These are phyloP conservation scores for Tanypteryx hageni DNA, from an alignment of 2,888 invertebrate genomes.

Conservation along the genomic window DNA sequence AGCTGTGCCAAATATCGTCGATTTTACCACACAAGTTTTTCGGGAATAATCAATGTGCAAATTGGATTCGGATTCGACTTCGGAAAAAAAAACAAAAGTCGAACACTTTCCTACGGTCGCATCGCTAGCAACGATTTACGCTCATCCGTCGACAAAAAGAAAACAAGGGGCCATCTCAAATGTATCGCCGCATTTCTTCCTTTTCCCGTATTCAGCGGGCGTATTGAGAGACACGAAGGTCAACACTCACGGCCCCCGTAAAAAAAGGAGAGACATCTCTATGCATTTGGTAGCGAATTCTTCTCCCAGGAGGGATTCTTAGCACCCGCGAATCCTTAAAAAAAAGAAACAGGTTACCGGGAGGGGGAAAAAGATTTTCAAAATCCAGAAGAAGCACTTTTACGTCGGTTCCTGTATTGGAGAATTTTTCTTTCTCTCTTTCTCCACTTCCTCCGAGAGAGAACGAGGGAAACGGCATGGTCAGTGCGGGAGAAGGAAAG, in stretches of 20 bases:
- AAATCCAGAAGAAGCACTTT: too few species aligned
- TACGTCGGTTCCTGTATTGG: too few species aligned
- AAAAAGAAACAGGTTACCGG: not conserved
- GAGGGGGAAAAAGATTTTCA: too few species aligned
- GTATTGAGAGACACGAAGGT: not conserved
- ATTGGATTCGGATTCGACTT: too few species aligned
- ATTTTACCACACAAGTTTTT: too few species aligned
- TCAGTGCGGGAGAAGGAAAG: too few species aligned
- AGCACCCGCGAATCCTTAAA: not conserved
- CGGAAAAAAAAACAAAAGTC: too few species aligned
- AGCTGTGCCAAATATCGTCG: too few species aligned
- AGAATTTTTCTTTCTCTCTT: not conserved
- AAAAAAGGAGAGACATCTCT: not conserved
- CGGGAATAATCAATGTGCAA: too few species aligned
- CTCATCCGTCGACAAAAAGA: not conserved
- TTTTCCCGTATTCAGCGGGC: not conserved
- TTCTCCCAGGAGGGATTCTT: not conserved
- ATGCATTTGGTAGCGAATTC: not conserved
- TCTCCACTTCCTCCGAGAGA: not conserved
- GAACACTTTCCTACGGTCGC: too few species aligned
- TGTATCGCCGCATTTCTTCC: not conserved
- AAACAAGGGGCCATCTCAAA: not conserved
- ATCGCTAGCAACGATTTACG: not conserved
- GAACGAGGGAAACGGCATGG: too few species aligned
- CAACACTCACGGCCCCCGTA: not conserved